A percentile compares a stretch with the other conserved stretches of the same genome.
phyloP scores from a whole-genome alignment of 2,113 vertebrate genomes.

The Panthera tigris region DNA sequence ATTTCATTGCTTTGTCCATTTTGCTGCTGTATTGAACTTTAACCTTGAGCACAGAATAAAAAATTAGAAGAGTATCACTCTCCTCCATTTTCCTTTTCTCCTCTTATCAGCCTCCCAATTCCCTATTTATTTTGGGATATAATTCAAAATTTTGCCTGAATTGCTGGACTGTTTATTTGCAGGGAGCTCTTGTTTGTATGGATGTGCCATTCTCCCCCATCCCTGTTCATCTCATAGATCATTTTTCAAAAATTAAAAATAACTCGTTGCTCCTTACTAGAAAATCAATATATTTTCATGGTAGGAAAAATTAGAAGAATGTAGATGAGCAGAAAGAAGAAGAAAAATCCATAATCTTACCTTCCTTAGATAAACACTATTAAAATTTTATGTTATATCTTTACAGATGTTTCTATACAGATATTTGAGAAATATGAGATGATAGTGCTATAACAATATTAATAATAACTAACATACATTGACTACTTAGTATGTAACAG shows the following conservation, averaged over 20 bases:
- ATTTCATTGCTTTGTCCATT: constrained; percentile 10
- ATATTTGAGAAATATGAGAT: not conserved
- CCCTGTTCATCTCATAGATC: not conserved
- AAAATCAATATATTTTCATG: constrained; percentile 57
- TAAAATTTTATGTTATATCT: not conserved
- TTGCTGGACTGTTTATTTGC: not conserved
- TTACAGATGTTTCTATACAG: constrained; percentile 22
- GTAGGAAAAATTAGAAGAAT: constrained; percentile 65
- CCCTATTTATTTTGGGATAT: not conserved
- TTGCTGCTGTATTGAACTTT: not conserved
- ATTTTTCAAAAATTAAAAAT: constrained; percentile 42
- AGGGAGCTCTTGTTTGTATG: not conserved
- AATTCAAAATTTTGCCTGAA: not conserved
- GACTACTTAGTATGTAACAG: not conserved
- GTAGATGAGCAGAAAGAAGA: constrained; percentile 19
- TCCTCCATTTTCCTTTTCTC: not conserved
- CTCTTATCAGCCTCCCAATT: no score
- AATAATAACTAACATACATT: not conserved
- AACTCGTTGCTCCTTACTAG: constrained; percentile 40
- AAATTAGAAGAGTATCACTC: not conserved
- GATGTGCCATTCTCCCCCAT: not conserved
- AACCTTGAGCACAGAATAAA: not conserved
- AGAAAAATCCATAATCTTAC: constrained; percentile 54
- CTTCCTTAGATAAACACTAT: constrained; percentile 40
- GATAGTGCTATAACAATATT: not conserved